phyloP scores from a whole-genome alignment of 2,113 vertebrate genomes.

The Rostratula benghalensis region DNA sequence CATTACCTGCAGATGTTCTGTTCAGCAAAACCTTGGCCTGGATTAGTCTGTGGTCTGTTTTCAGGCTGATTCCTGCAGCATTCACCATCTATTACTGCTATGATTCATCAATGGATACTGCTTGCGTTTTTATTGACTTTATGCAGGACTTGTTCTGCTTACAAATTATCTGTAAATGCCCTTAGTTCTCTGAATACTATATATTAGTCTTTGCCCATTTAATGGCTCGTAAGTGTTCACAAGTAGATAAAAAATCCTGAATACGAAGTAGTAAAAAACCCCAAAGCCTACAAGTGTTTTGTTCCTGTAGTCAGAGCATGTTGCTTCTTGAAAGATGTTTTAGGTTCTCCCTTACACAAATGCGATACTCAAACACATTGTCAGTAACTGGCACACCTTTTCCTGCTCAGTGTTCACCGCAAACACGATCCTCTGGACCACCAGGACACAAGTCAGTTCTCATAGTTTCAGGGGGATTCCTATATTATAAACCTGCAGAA shows the following conservation, averaged over 20 bases:
- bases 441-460: background rate
- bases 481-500: background rate
- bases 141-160: background rate
- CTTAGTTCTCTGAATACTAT: background rate
- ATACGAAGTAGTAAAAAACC: background rate
- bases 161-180: background rate
- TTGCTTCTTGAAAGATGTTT: background rate
- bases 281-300: background rate
- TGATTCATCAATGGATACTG: background rate
- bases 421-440: background rate
- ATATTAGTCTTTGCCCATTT: background rate
- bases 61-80: background rate
- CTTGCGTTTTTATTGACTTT: background rate
- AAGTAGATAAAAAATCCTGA: background rate
- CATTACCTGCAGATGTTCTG: background rate
- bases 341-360: background rate
- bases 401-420: background rate
- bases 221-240: background rate
- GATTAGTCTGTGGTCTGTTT: background rate
- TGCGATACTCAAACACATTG: background rate
- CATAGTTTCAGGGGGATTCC: background rate
- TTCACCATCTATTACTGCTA: background rate
- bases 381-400: background rate
- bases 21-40: background rate
- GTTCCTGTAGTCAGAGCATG: background rate